phyloP scores from a whole-genome alignment of 2,113 vertebrate genomes.

The Entosphenus tridentatus region DNA sequence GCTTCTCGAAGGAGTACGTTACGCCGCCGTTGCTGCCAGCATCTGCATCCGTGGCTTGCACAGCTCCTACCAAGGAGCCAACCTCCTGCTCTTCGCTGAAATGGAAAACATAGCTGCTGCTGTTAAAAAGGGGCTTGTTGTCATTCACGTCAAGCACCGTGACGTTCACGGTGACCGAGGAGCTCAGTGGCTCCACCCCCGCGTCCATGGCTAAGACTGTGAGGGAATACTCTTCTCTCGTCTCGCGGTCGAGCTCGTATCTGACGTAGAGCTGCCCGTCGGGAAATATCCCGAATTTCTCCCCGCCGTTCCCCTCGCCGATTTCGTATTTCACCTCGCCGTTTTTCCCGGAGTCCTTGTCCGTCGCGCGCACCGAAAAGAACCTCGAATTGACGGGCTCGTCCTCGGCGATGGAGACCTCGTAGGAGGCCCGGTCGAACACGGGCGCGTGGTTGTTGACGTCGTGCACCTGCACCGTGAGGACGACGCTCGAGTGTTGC shows the following conservation, averaged over 20 bases:
- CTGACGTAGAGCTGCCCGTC: constrained; percentile 90
- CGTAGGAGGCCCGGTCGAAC: constrained; percentile 89
- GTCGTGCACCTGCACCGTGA: constrained; percentile 71
- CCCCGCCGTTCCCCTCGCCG: constrained; percentile 49
- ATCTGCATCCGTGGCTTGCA: constrained; percentile 70
- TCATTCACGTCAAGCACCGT: constrained; percentile 83
- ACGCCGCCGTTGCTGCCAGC: constrained; percentile 68
- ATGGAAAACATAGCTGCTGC: constrained; percentile 79
- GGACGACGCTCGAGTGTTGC: constrained; percentile 42
- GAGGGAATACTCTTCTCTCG: constrained; percentile 58
- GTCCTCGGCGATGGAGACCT: constrained; percentile 57
- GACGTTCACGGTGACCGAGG: constrained; percentile 60
- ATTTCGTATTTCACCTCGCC: constrained; percentile 76
- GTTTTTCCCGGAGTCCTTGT: constrained; percentile 69
- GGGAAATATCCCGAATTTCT: constrained; percentile 81
- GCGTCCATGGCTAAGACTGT: constrained; percentile 54
- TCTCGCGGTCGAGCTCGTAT: constrained; percentile 70
- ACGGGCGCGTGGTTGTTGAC: constrained; percentile 78
- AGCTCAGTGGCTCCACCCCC: constrained; percentile 62
- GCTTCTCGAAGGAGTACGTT: constrained; percentile 54
- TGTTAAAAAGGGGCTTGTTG: constrained; percentile 82
- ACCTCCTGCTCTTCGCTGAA: constrained; percentile 66
- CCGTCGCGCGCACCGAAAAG: constrained; percentile 68
- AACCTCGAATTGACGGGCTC: constrained; percentile 87
- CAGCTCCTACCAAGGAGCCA: constrained; percentile 50